Evolutionary conservation across 2,888 invertebrate genomes (phyloP), one percentile per base, ranked within the genome.

Genomic region (Cynaeus angustus): DNA sequence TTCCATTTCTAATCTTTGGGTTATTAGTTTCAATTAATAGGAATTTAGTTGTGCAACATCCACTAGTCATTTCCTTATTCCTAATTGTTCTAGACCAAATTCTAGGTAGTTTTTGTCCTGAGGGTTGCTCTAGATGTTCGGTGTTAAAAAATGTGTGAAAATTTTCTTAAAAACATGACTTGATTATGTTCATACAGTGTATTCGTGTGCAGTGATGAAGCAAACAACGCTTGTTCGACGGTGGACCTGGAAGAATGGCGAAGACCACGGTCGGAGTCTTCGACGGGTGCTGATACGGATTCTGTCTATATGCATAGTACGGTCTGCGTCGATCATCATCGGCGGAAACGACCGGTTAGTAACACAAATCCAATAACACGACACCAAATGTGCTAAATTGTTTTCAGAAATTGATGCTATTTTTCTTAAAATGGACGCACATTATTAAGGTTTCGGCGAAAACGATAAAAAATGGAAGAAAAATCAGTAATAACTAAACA

Each of bases 231-330:
- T 86, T 73, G 91, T 89, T 75, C 88, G 80, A 84, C 88, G 79
- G 86, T 79, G 79, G 85, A 92, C 77, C 86, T 89, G 81, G 91
- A 91, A 68, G 91, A 90, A 68, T 90, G 91, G 89, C 87, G 88
- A 56, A 88, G 95, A 61, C 90, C 91, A 70, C 88, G 95, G 61
- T 94, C 94, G 21, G 95, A 95, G 85, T 94, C 94, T 68, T 91
- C 91, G 72, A 86, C 86, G 53, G 88, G 85, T 0, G 92, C 91
- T 0, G 93, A 93, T 80, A 90, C 90, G n/a, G 92, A 92, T 80
- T 92, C 91, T 67, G 91, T 92, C 73, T 92, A 85, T 74, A 82
- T 85, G 82, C 84, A 83, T 75, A 78, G 82, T 59, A 78, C 82
- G 43, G 78, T 81, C 52, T 82, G 80, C 71, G 80, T 77, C 30